A percentile compares a stretch with the other conserved stretches of the same genome.
Evolutionary conservation across 2,113 vertebrate species (phyloP).

Genomic region (Natator depressus): DNA sequence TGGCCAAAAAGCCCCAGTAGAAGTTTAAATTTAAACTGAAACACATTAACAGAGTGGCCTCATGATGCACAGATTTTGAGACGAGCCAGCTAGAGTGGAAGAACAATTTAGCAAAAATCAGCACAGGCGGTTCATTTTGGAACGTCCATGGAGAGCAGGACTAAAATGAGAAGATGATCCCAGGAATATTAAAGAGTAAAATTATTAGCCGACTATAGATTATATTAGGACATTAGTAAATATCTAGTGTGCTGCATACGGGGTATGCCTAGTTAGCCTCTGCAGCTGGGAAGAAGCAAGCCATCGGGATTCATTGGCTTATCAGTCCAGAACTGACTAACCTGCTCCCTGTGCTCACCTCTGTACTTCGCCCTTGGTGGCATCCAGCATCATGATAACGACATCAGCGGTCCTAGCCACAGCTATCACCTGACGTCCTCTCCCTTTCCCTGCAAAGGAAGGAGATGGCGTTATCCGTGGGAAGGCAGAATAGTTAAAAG

Average conservation of each 20-base stretch:
- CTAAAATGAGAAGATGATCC: not conserved
- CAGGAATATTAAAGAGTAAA: not conserved
- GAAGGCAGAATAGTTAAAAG: not conserved
- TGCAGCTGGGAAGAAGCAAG: not conserved
- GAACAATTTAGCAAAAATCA: not conserved
- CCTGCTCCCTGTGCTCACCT: slow-evolving; percentile 77
- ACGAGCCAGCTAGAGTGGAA: not conserved
- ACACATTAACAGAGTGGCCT: not conserved
- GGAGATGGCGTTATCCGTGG: not conserved
- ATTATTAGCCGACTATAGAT: not conserved
- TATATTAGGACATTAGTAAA: not conserved
- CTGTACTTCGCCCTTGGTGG: slow-evolving; percentile 97
- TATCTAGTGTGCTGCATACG: not conserved
- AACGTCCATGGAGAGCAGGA: not conserved
- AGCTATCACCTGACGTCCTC: slow-evolving; percentile 97
- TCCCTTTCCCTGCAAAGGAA: slow-evolving; percentile 88
- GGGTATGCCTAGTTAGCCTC: not conserved
- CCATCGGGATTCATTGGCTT: not conserved
- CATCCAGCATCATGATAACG: slow-evolving; percentile 99
- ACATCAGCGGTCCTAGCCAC: slow-evolving; percentile 97
- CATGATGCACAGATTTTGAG: not conserved
- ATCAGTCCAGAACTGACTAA: no score
- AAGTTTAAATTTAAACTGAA: not conserved
- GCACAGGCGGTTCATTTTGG: not conserved
- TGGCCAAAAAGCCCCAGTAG: not conserved